Percentiles rank a stretch among this genome's conserved stretches.
Evolutionary conservation across 2,797 vertebrate genomes (phyloP).

Genomic region (Strix occidentalis): DNA sequence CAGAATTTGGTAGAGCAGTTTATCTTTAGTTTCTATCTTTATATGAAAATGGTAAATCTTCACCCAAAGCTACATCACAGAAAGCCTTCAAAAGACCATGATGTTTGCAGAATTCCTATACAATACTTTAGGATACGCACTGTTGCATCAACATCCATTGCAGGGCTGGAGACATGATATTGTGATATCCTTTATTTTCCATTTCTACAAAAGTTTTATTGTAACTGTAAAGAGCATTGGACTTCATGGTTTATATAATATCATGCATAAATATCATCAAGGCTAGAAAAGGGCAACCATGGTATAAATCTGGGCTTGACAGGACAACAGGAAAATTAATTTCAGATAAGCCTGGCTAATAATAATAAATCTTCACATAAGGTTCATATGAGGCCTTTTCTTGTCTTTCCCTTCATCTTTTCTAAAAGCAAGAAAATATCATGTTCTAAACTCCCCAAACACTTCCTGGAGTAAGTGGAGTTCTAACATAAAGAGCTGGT

Average conservation of each 20-base stretch:
- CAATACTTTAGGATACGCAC: neutral
- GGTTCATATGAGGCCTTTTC: neutral
- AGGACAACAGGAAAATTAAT: neutral
- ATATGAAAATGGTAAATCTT: neutral
- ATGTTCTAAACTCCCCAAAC: neutral
- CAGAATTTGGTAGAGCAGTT: neutral
- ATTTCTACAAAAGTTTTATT: neutral
- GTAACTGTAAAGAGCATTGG: neutral
- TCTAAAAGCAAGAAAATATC: neutral
- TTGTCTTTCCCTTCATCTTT: neutral
- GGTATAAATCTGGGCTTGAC: conserved; percentile 6
- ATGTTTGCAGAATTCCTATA: neutral
- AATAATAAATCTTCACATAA: neutral
- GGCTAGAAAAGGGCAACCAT: neutral
- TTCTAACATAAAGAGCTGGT: neutral
- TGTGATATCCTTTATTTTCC: neutral
- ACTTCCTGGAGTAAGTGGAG: neutral
- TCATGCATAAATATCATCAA: neutral
- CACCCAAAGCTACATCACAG: neutral
- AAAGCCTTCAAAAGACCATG: neutral
- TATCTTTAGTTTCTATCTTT: neutral
- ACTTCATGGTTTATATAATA: neutral
- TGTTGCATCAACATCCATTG: neutral
- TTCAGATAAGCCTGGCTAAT: neutral
- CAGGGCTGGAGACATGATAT: neutral